Percentiles rank a stretch among this genome's conserved stretches.
phyloP scores from a whole-genome alignment of 2,113 vertebrate species.

The Eurystomus gularis region DNA sequence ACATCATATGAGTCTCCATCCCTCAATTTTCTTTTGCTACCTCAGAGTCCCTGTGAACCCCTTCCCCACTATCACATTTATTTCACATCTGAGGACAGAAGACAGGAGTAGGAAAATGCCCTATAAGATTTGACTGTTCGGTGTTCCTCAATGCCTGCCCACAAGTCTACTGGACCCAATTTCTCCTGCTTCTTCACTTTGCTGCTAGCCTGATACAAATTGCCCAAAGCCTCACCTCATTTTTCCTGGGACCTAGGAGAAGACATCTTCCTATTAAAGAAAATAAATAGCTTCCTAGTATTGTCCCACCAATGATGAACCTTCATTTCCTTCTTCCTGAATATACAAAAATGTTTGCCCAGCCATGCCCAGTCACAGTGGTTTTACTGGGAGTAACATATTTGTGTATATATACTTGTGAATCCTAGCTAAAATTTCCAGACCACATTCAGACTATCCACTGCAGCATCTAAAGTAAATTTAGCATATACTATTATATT shows the following conservation, averaged over 20 bases:
- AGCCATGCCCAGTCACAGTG: background rate
- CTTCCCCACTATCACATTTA: background rate
- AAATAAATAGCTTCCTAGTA: conserved; percentile 18
- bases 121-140: background rate
- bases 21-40: background rate
- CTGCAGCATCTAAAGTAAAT: background rate
- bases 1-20: background rate
- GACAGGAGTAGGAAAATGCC: background rate
- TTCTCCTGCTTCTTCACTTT: background rate
- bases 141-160: background rate
- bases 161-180: background rate
- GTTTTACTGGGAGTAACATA: background rate
- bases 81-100: background rate
- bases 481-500: background rate
- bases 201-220: background rate
- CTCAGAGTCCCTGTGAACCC: background rate
- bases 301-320: conserved; percentile 22
- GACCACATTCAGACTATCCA: background rate
- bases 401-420: background rate
- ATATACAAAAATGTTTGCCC: background rate
- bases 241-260: background rate
- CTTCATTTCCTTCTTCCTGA: conserved; percentile 39
- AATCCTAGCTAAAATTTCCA: background rate
- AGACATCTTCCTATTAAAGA: background rate
- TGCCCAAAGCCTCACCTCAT: background rate